Evolutionary conservation across 1,140 invertebrate genomes (phyloP).

Genomic region (Batillaria attramentaria): DNA sequence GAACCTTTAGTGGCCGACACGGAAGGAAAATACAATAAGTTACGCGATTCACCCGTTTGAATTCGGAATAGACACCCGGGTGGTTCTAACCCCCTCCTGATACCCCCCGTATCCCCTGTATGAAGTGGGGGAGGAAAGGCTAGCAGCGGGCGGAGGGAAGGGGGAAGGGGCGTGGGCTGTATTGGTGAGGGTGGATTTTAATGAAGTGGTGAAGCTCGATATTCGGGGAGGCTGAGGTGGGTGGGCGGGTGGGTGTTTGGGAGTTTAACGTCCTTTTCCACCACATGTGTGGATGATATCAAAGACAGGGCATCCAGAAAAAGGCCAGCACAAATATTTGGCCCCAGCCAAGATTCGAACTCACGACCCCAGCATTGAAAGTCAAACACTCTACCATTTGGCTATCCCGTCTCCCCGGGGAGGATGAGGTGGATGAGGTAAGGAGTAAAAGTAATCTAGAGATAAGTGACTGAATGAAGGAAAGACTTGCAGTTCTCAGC

Average conservation of each 20-base stretch:
- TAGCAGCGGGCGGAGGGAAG: neutral
- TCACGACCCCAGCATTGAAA: no score
- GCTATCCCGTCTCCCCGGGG: no score
- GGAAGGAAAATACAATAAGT: neutral
- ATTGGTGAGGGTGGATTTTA: neutral
- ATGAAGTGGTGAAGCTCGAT: neutral
- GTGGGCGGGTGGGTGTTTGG: neutral
- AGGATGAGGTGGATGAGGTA: no score
- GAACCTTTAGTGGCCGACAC: neutral
- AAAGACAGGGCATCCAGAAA: no score
- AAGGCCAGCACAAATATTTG: no score
- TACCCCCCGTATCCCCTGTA: neutral
- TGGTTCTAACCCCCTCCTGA: neutral
- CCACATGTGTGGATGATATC: no score
- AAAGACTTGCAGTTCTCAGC: no score
- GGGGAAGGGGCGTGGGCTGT: neutral
- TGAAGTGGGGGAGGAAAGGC: no score
- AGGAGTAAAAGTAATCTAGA: no score
- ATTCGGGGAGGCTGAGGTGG: neutral
- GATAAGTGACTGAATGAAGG: no score
- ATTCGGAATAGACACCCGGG: conserved; percentile 8
- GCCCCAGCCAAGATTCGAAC: no score
- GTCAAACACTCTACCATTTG: no score
- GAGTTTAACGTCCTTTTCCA: neutral
- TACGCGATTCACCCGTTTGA: neutral